Base-by-base conservation (phyloP, 1,140 invertebrate species). In the Babylonia areolata region DNA sequence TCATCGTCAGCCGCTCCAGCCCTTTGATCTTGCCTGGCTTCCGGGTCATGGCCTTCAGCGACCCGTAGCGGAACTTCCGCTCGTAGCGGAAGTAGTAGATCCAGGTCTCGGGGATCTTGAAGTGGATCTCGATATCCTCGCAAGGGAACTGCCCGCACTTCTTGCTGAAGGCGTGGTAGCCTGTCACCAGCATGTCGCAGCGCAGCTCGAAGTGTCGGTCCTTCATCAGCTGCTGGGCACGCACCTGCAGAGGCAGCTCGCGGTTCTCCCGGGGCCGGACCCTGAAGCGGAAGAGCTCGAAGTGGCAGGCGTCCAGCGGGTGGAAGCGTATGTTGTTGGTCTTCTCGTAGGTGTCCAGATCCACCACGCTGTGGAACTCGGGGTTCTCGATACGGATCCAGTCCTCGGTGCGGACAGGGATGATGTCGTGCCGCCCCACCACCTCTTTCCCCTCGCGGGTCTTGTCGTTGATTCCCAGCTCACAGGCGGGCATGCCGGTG, bases 81-180 rank as follows among this genome's bases (percentile, higher is more conserved):
- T 99, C 99, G 31, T 99, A 98, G 87, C 99, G 96, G 95, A 99
- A 99, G 91, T 99, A 95, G 94, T 99, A 99, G 90, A 99, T 95
- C 99, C 99, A 99, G 92, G 97, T 97, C 95, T 99, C 99, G 39
- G 99, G 99, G 89, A 99, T 98, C 9, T 99, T 98, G 94, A 99
- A 99, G 84, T 98, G 96, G 64, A 99, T 97, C 92, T 97, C 97
- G 73, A 99, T 98, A 94, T 99, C 98, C 95, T 94, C 94, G 90
- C 94, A 94, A 2, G 94, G 99, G 89, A 99, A 95, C 91, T 96
- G 95, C 15, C 98, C 98, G 79, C 99, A 95, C 95, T 98, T 98
- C 91, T 98, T 96, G 85, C 98, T 99, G 58, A 97, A 97, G 81
- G 98, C 98, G 73, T 98, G 97, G 94, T 99, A 99, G 28, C 98